Base-by-base conservation (phyloP, 2,113 vertebrate genomes). In the Actenoides lindsayi region DNA sequence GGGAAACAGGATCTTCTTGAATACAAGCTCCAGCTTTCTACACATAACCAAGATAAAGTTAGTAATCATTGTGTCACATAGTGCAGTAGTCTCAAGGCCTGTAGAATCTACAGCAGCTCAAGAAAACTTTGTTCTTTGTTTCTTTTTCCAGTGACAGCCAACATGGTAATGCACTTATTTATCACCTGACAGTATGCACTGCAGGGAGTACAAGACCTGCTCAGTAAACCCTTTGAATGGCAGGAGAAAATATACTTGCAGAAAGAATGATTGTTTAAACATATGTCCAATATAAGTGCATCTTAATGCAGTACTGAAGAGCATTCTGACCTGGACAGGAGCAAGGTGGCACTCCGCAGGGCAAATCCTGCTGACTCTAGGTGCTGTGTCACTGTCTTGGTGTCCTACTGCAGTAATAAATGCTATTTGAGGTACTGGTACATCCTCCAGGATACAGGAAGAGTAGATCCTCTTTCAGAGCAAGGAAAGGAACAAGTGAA, bases 321-420 rank as follows among this genome's bases (percentile, higher is more conserved):
- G 69, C 69, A 59, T 56, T 82, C 57, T 62, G 76, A 77, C 67
- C 67, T 10, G 15, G 64, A 74, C 46, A 56, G 35, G 68, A 77
- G 59, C 65, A 91, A 78, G 53, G 80, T 69, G 51, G 56, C 73
- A 92, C 37, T 76, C 93, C 87, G 92, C 89, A 90, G 88, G 83
- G 54, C 62, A 77, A 90, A 87, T 93, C 76, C 64, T 97, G 95
- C 95, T 92, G 92, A 94, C 81, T 64, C 19, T n/a, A 91, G 86
- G 73, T 91, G 94, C 94, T 95, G 93, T 94, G 95, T 97, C 96
- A 96, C 89, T 80, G 89, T 80, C 63, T 37, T 23, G 1, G 70
- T 93, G 92, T 88, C 83, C 89, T 87, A 57, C 87, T 94, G 95
- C 94, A 96, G 94, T 78, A 94, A 5, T 39, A 60, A 69, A 53